A percentile compares a stretch with the other conserved stretches of the same genome.
Evolutionary conservation across 2,888 invertebrate species (phyloP).

Genomic region (Nemotelus pantherinus): DNA sequence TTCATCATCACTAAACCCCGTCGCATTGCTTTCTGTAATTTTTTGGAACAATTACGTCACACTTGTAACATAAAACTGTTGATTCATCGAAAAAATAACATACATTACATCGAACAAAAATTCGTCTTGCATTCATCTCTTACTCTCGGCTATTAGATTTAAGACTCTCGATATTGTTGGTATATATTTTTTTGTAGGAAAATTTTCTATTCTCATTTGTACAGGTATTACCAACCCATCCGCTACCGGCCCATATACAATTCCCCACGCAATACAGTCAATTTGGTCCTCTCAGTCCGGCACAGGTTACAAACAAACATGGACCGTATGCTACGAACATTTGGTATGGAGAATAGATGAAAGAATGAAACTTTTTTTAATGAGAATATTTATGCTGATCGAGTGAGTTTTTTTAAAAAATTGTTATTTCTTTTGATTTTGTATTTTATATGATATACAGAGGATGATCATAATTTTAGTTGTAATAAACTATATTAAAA

Average conservation of each 20-base stretch:
- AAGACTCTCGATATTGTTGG: slow-evolving; percentile 26
- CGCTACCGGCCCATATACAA: slow-evolving; percentile 84
- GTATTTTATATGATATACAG: not conserved
- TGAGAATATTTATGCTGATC: slow-evolving; percentile 17
- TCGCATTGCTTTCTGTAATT: not conserved
- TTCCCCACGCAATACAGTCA: slow-evolving; percentile 74
- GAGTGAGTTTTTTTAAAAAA: slow-evolving; percentile 37
- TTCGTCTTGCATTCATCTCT: slow-evolving; percentile 26
- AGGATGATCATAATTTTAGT: not conserved
- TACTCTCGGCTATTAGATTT: slow-evolving; percentile 39
- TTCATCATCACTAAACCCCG: not conserved
- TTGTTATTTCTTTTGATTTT: not conserved
- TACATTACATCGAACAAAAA: too few species aligned
- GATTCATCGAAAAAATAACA: too few species aligned
- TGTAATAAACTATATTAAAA: too few species aligned
- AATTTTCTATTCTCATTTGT: slow-evolving; percentile 67
- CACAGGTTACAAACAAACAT: slow-evolving; percentile 65
- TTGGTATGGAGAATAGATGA: slow-evolving; percentile 65
- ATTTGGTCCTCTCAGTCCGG: slow-evolving; percentile 65
- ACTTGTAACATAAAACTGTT: too few species aligned
- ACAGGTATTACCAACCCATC: slow-evolving; percentile 74
- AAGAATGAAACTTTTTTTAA: slow-evolving; percentile 11
- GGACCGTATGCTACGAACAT: slow-evolving; percentile 65
- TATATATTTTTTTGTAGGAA: slow-evolving; percentile 56
- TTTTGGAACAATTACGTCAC: too few species aligned